Evolutionary conservation across 2,797 vertebrate genomes (phyloP).

Genomic region (Xyrichtys novacula): DNA sequence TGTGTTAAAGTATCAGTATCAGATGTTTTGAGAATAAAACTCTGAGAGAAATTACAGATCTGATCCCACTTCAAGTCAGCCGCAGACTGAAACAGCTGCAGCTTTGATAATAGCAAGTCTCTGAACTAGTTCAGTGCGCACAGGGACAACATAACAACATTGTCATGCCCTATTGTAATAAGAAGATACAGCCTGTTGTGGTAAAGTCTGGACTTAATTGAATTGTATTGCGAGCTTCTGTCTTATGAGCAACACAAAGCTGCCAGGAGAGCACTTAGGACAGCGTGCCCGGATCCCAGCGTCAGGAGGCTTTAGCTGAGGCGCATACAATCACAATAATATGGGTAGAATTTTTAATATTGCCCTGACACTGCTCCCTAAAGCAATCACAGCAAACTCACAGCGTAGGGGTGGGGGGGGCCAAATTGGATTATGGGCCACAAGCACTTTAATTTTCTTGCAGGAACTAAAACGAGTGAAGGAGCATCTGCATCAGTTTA

Average conservation of each 20-base stretch:
- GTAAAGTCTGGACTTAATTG: conserved; percentile 72
- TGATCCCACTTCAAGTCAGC: conserved; percentile 5
- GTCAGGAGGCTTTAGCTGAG: conserved; percentile 75
- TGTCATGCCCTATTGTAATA: conserved; percentile 64
- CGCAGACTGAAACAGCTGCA: conserved; percentile 1
- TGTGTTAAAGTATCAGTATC: background rate
- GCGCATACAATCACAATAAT: conserved; percentile 78
- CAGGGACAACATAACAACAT: conserved; percentile 39
- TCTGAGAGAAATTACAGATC: background rate
- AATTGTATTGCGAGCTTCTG: conserved; percentile 75
- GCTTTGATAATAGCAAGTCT: conserved; percentile 16
- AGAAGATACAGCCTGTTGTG: conserved; percentile 64
- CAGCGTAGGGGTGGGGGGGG: conserved; percentile 58
- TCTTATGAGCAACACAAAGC: conserved; percentile 79
- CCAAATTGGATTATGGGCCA: conserved; percentile 86
- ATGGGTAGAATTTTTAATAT: conserved; percentile 84
- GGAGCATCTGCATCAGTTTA: conserved; percentile 75
- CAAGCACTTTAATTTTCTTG: conserved; percentile 87
- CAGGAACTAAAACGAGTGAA: conserved; percentile 70
- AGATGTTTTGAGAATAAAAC: background rate
- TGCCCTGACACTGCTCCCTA: conserved; percentile 80
- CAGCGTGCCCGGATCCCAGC: conserved; percentile 57
- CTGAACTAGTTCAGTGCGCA: conserved; percentile 16
- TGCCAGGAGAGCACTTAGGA: conserved; percentile 85
- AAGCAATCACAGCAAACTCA: conserved; percentile 81